phyloP scores from a whole-genome alignment of 2,888 invertebrate species.

The Athalia circularis region DNA sequence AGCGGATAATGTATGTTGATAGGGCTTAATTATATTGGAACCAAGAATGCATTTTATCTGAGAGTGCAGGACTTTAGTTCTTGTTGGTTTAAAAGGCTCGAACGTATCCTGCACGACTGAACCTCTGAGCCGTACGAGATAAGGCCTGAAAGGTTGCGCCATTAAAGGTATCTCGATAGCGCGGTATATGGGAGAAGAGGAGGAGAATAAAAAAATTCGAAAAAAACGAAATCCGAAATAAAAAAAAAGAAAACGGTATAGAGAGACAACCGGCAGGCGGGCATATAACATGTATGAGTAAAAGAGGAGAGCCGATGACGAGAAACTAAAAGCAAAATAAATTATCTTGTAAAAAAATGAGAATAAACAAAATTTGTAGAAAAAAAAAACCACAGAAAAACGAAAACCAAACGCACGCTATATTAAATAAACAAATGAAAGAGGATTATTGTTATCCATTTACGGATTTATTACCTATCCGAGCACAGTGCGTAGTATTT shows the following conservation, averaged over 20 bases:
- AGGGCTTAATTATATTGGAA: constrained; percentile 63
- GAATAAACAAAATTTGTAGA: too few species aligned
- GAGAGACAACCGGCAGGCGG: background rate
- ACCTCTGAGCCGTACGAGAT: constrained; percentile 63
- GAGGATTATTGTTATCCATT: too few species aligned
- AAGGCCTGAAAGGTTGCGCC: constrained; percentile 72
- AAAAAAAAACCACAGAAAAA: too few species aligned
- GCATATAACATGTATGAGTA: background rate
- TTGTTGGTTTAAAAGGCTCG: constrained; percentile 43
- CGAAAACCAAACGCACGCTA: too few species aligned
- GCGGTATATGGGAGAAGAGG: constrained; percentile 28
- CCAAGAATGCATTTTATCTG: constrained; percentile 54
- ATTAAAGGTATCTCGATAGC: constrained; percentile 71
- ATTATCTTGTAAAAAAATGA: background rate
- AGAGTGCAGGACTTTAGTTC: constrained; percentile 43
- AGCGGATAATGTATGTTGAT: constrained; percentile 55
- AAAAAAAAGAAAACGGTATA: background rate
- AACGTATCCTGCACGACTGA: constrained; percentile 61
- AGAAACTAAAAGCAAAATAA: background rate
- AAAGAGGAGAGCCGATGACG: background rate
- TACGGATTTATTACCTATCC: too few species aligned
- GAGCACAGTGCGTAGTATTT: too few species aligned
- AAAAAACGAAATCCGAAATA: background rate
- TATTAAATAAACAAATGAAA: too few species aligned
- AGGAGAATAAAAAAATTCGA: background rate